Evolutionary conservation across 2,888 invertebrate genomes (phyloP).

Genomic region (Smittia sp.): DNA sequence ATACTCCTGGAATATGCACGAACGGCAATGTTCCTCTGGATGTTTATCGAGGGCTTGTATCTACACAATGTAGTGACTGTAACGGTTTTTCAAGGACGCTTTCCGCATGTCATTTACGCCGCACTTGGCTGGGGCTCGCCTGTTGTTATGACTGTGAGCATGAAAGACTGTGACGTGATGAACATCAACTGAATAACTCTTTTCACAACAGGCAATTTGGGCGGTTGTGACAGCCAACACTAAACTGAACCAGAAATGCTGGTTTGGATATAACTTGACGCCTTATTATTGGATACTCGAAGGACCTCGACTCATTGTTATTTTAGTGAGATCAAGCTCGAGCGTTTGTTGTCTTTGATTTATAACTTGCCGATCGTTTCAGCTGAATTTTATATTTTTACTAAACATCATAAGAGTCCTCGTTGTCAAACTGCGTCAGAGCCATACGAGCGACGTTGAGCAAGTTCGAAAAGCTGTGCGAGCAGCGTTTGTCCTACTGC

Average conservation of each 20-base stretch:
- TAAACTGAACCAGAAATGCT: slow-evolving; percentile 59
- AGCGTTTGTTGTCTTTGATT: neutral
- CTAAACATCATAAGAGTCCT: slow-evolving; percentile 77
- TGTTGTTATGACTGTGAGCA: slow-evolving; percentile 58
- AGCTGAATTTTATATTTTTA: slow-evolving; percentile 76
- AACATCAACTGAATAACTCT: neutral
- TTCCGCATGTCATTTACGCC: slow-evolving; percentile 60
- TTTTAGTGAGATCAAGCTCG: slow-evolving; percentile 63
- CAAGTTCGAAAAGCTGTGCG: slow-evolving; percentile 77
- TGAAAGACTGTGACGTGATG: neutral
- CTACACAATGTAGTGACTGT: slow-evolving; percentile 81
- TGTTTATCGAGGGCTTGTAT: slow-evolving; percentile 92
- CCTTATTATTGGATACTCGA: slow-evolving; percentile 86
- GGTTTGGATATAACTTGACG: slow-evolving; percentile 82
- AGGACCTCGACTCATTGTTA: slow-evolving; percentile 76
- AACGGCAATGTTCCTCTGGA: slow-evolving; percentile 93
- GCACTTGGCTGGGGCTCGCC: slow-evolving; percentile 75
- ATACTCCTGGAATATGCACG: slow-evolving; percentile 82
- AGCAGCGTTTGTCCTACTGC: slow-evolving; percentile 74
- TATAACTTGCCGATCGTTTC: slow-evolving; percentile 47
- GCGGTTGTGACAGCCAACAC: slow-evolving; percentile 60
- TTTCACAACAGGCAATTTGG: slow-evolving; percentile 57
- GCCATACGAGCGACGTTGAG: slow-evolving; percentile 70
- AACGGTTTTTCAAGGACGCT: slow-evolving; percentile 64
- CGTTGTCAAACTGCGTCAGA: slow-evolving; percentile 70